A percentile compares a stretch with the other conserved stretches of the same genome.
Conservation (phyloP, 1,140 invertebrate species). For the Leptinotarsa lineolata region DNA sequence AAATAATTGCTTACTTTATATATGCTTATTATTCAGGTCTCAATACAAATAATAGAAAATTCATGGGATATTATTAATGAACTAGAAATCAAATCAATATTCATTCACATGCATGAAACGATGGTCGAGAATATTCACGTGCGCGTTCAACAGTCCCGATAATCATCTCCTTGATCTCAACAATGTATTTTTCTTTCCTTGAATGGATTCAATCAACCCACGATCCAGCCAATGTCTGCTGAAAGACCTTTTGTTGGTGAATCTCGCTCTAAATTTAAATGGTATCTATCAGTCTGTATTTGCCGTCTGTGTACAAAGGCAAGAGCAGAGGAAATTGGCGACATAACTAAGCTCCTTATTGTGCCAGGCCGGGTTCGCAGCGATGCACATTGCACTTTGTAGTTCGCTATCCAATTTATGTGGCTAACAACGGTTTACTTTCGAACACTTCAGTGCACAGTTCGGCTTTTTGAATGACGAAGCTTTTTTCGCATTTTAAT, state of each 20-base stretch:
- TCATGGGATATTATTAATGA: no score
- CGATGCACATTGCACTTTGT: constrained; percentile 24
- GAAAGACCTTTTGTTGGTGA: not conserved
- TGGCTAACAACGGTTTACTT: constrained; percentile 30
- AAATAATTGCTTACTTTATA: no score
- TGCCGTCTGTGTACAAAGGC: constrained; percentile 25
- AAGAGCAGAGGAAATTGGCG: constrained; percentile 32
- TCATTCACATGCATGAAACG: no score
- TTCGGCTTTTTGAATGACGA: constrained; percentile 9
- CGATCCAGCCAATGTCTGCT: not conserved
- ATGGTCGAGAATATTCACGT: not conserved
- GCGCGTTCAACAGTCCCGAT: not conserved
- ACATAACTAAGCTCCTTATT: constrained; percentile 36
- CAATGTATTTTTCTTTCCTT: not conserved
- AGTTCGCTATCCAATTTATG: constrained; percentile 30
- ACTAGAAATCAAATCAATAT: no score
- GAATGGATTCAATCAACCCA: not conserved
- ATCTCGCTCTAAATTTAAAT: constrained; percentile 24
- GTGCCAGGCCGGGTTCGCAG: constrained; percentile 4
- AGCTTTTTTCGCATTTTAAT: constrained; percentile 15
- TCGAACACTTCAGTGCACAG: constrained; percentile 25
- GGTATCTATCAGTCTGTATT: constrained; percentile 25
- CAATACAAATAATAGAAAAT: no score
- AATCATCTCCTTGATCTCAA: not conserved
- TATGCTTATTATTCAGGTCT: no score